Evolutionary conservation across 2,113 vertebrate genomes (phyloP), one percentile per base, ranked within the genome.

Genomic region (Verasper variegatus): DNA sequence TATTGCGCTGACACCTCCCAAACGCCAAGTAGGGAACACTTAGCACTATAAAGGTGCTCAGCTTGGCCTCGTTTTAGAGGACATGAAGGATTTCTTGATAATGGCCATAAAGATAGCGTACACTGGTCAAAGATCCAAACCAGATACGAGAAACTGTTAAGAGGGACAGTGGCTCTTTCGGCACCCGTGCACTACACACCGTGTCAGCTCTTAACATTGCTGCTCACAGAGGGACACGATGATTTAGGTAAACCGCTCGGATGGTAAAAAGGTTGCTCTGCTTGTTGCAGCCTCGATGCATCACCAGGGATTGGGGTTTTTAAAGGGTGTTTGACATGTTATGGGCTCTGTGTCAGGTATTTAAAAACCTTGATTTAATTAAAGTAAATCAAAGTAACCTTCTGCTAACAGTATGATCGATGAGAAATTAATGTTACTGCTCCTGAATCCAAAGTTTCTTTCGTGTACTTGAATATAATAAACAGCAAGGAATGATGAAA

Each of bases 1-100:
- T 81, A 79, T 82, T 71, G 88, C 87, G 80, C 78, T 71, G 88
- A 89, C 89, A 87, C 80, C 74, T 91, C 86, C 87, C 78, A 89
- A 89, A 91, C 86, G 78, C 86, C 87, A 90, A 88, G 91, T 87
- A 86, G 93, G 90, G 92, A 92, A 91, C 91, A 91, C 86, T 92
- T 82, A 76, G 84, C 71, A 76, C 87, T 87, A 82, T 84, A 90
- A 89, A 87, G 84, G 86, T 84, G 74, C 85, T 87, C 73, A 52
- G 76, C 72, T 90, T 85, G 87, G 88, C 87, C 92, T 93, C 80
- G 81, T 92, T 94, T 93, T 90, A 86, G 76, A 83, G 84, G 85
- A 91, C 89, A 89, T 83, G 79, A 91, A 92, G 83, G 88, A 93
- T 88, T 88, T 80, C 64, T 83, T 69, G 88, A 80, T 87, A 89